Base-by-base conservation (phyloP, 2,113 vertebrate species). In the Sylvicapra grimmia region DNA sequence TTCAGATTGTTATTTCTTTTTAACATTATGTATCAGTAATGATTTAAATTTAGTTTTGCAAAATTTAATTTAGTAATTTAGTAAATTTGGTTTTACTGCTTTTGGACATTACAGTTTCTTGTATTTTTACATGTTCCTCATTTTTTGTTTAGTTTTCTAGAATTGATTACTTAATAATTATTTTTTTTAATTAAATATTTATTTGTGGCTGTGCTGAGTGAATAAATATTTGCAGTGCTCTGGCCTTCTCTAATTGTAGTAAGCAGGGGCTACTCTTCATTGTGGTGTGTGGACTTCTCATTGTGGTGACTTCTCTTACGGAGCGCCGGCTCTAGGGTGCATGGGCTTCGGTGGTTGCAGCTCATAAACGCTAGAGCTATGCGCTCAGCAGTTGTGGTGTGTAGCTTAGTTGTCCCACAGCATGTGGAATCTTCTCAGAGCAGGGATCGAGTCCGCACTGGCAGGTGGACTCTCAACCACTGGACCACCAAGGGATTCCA, bases 1-100 rank as follows among this genome's bases (percentile, higher is more conserved):
- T 86, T 86, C 85, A 94, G 53, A 33, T 94, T 61, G 4, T 90
- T 80, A 79, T 86, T 87, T 94, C n/a, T n/a, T 96, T 83, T 94
- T 63, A 40, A 84, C 29, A 63, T 83, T 47, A 61, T 90, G 6
- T 19, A 83, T 96, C 29, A 36, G 4, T 97, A 58, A 95, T 51
- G 75, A 88, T 51, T 92, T 88, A 84, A 54, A 40, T 92, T 94
- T 92, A 44, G 53, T 36, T 68, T 82, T 88, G 27, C 51, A 75
- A 58, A 79, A 79, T 51, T 63, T 80, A 82, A 51, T 61, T 33
- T 79, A 79, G 75, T 49, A 49, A 51, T 49, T 49, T 93, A 79
- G 44, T 91, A 88, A 88, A 63, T 89, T 95, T 88, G 79, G 21
- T 49, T 80, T 94, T 86, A n/a, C 51, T 91, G 12, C 21, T 61